These are phyloP conservation scores for Neuroscelio doddi DNA, from an alignment of 2,888 invertebrate species.

Conservation along the genomic window DNA sequence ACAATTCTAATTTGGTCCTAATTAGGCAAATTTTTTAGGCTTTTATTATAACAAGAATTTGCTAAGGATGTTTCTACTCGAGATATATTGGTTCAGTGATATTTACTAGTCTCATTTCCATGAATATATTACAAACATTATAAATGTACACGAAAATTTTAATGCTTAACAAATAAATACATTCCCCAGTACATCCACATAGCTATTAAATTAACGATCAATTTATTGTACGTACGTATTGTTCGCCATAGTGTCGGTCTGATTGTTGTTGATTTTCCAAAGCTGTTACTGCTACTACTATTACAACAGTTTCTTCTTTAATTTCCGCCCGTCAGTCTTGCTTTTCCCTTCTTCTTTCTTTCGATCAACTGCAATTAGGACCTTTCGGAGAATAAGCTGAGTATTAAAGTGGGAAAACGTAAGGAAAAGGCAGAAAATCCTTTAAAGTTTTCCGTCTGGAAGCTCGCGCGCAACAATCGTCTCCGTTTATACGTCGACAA, in stretches of 20 bases:
- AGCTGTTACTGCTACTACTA: conserved; percentile 24
- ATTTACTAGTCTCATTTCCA: no score
- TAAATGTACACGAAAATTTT: no score
- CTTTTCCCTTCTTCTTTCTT: conserved; percentile 16
- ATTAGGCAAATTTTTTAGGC: no score
- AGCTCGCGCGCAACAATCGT: conserved; percentile 61
- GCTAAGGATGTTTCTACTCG: no score
- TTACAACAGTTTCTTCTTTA: conserved; percentile 10
- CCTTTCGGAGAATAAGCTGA: conserved; percentile 40
- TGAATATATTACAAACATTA: no score
- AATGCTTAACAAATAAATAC: no score
- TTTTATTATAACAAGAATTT: no score
- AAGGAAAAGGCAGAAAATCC: conserved; percentile 38
- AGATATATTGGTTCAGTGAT: no score
- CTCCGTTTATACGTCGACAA: conserved; percentile 65
- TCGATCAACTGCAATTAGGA: conserved; percentile 48
- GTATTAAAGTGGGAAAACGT: conserved; percentile 45
- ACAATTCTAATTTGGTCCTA: no score
- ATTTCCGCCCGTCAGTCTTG: conserved; percentile 12
- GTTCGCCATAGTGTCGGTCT: conserved; percentile 29
- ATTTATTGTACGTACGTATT: conserved; percentile 31
- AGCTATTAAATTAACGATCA: no score
- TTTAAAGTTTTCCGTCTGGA: conserved; percentile 47
- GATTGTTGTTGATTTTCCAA: conserved; percentile 28
- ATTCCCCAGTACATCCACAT: no score